Percentiles rank a stretch among this genome's conserved stretches.
phyloP scores from a whole-genome alignment of 2,113 vertebrate genomes.

The Limanda limanda region DNA sequence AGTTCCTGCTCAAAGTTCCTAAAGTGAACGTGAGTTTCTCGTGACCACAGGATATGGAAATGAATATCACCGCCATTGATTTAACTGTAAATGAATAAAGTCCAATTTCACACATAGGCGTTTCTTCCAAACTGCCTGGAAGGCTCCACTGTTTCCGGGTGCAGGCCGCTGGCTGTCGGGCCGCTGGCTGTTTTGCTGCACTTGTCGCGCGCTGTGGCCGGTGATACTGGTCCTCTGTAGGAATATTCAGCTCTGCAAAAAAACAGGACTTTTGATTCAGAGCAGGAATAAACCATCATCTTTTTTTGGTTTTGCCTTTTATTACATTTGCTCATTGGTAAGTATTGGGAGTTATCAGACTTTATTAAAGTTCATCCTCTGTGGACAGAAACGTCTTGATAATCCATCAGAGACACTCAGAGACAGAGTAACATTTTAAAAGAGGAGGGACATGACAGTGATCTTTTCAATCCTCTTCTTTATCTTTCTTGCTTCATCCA shows the following conservation, averaged over 20 bases:
- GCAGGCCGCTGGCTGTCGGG: conserved; percentile 56
- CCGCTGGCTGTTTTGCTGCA: conserved; percentile 46
- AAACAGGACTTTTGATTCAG: background rate
- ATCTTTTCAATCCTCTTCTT: no score
- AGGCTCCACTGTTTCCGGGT: conserved; percentile 47
- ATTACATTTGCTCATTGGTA: no score
- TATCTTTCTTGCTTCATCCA: no score
- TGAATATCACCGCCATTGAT: background rate
- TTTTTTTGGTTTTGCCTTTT: no score
- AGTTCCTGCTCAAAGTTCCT: no score
- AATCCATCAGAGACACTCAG: no score
- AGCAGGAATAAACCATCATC: no score
- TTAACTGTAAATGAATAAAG: background rate
- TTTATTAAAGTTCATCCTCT: no score
- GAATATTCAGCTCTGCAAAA: conserved; percentile 76
- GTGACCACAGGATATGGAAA: background rate
- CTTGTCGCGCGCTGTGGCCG: conserved; percentile 81
- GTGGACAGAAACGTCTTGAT: background rate
- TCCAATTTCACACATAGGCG: conserved; percentile 78
- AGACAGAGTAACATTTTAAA: no score
- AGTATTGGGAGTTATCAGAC: no score
- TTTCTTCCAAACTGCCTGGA: conserved; percentile 79
- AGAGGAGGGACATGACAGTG: no score
- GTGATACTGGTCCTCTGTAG: conserved; percentile 84
- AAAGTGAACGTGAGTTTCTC: background rate